phyloP scores from a whole-genome alignment of 2,888 invertebrate genomes.

The Chrysopilus asiliformis region DNA sequence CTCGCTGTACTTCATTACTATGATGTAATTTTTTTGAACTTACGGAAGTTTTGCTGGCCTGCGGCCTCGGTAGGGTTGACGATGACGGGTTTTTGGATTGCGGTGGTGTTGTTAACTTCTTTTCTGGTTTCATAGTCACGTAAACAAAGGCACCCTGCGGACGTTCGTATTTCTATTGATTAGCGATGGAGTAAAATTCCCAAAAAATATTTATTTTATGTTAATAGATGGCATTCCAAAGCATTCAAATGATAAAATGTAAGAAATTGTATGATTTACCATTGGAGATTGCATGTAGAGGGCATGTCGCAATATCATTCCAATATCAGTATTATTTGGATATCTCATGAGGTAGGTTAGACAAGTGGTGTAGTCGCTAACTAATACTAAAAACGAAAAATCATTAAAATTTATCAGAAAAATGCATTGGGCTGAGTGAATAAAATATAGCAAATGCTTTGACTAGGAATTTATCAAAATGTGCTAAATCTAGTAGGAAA shows the following conservation, averaged over 20 bases:
- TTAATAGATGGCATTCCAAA: no score
- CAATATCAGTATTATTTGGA: constrained; percentile 48
- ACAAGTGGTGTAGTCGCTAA: constrained; percentile 50
- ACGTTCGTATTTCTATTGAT: constrained; percentile 25
- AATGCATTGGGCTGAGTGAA: no score
- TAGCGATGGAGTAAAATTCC: no score
- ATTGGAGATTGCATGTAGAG: constrained; percentile 39
- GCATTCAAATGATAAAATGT: no score
- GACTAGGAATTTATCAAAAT: no score
- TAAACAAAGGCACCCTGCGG: constrained; percentile 30
- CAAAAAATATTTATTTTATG: no score
- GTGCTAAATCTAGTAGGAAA: no score
- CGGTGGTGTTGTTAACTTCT: background rate
- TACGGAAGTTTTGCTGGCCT: constrained; percentile 7
- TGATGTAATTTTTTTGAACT: constrained; percentile 5
- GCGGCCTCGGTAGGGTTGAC: constrained; percentile 8
- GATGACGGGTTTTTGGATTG: constrained; percentile 2
- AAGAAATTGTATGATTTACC: no score
- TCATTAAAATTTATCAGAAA: background rate
- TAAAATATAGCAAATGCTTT: no score
- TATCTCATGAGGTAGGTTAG: constrained; percentile 53
- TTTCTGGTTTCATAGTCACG: constrained; percentile 17
- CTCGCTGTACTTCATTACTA: constrained; percentile 1
- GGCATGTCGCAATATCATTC: constrained; percentile 47
- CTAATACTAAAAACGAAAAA: constrained; percentile 37